Base-by-base conservation (phyloP, 2,797 vertebrate species). In the Pagetopsis macropterus region DNA sequence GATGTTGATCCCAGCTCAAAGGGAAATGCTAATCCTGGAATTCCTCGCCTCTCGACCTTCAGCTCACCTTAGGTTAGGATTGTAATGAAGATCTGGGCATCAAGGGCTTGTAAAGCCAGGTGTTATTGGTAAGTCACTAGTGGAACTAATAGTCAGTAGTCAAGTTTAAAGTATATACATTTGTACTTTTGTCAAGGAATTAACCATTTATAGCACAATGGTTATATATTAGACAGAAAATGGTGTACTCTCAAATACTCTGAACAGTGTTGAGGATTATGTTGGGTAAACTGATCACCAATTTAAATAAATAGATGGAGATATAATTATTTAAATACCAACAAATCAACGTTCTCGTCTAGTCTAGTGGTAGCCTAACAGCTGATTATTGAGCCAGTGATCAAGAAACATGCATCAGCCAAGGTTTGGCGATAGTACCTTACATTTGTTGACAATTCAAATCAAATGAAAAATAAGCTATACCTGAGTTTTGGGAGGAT, bases 1-100 rank as follows among this genome's bases (percentile, higher is more conserved):
- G 6, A 43, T 62, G 69, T 70, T 81, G 72, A 84, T 81, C 60
- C 59, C 73, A 72, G 27, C 78, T 85, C 76, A 89, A 84, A 87
- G 61, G 21, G 43, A 61, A 67, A 70, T 55, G 62, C 14, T 81
- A 73, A 71, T 80, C 49, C 59, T 43, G 4, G 17, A 71, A 21
- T 65, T 64, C 55, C 46, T 65, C 33, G 3, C 8, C 54, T 49
- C 23, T 50, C n/a, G 49, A 76, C 70, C 70, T 76, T 66, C 43
- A 68, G 37, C 17, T 79, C 57, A 62, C 62, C 54, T 64, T 3
- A 27, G 23, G 40, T 48, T 66, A 40, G 43, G 19, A 56, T n/a
- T 41, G 49, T 4, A 57, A 37, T 11, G 60, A 43, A 37, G 12
- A 33, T 61, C 11, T 60, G n/a, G 37, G 61, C 41, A 60, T 15